Base-by-base conservation (phyloP, 2,888 invertebrate genomes). In the Ennomos fuscantarius region DNA sequence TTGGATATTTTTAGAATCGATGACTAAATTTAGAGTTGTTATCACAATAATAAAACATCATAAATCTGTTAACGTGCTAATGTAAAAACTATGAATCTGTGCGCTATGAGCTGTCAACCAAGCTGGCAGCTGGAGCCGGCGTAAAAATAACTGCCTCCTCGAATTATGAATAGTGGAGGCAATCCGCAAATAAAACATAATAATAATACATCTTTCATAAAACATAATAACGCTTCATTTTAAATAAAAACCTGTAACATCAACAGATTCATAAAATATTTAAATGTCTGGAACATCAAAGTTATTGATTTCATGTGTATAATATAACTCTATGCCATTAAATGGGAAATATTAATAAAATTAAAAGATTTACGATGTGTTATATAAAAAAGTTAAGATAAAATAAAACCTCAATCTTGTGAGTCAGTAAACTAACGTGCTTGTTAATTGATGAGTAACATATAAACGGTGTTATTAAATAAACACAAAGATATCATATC, bases 91-190 rank as follows among this genome's bases (percentile, higher is more conserved):
- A 51, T 43, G 50, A 54, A 40, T 50, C 9, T 39, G 13, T 42
- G 43, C 47, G n/a, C 31, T 56, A 56, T 45, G 60, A 48, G 47
- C 46, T 60, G 56, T 63, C 60, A 55, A 47, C 58, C 32, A 55
- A 8, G 32, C 52, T 47, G 54, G 37, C 55, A 62, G 49, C 49
- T 43, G 57, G 50, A 51, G 48, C 48, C 43, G 47, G 42, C 47
- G 12, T 60, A 32, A 59, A 66, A 66, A 66, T 66, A 66, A 62
- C 54, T 43, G 47, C 54, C 58, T 46, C 54, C 61, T 63, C 62
- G 47, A 50, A 62, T 53, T 49, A 63, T 64, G 56, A 62, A 58
- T 50, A 63, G 55, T 59, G 46, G 50, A 41, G 45, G 36, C 56
- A 52, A 51, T 24, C 13, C 51, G 41, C 39, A 57, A 54, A 55